These are phyloP conservation scores for Acanthosepion lycidas DNA, from an alignment of 2,888 invertebrate genomes.

Conservation along the genomic window DNA sequence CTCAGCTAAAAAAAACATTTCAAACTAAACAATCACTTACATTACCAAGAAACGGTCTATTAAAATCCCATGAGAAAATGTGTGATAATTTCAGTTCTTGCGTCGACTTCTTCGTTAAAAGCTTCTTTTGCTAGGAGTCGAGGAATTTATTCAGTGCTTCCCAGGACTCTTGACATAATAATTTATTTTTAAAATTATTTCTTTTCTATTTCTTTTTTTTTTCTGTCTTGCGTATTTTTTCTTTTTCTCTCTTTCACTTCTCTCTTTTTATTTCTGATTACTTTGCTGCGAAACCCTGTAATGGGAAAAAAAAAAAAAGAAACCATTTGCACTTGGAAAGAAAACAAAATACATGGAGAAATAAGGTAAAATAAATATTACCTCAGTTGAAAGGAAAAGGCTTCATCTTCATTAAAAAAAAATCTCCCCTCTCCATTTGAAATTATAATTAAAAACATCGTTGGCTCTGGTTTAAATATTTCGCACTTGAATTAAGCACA, in stretches of 20 bases:
- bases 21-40: background rate
- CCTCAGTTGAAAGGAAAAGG: background rate
- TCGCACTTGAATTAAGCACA: background rate
- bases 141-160: background rate
- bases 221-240: background rate
- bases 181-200: no score
- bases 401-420: background rate
- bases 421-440: background rate
- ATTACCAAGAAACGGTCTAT: background rate
- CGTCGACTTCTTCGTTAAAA: background rate
- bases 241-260: background rate
- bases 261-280: background rate
- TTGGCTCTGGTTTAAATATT: background rate
- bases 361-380: background rate
- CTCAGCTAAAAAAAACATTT: no score
- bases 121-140: background rate
- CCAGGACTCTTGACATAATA: background rate
- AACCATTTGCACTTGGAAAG: background rate
- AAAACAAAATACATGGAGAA: background rate
- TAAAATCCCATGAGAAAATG: background rate
- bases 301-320: background rate
- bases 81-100: background rate
- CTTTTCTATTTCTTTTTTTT: background rate
- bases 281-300: background rate
- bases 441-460: background rate